phyloP scores from a whole-genome alignment of 2,888 invertebrate species.

The Pachydiplax longipennis region DNA sequence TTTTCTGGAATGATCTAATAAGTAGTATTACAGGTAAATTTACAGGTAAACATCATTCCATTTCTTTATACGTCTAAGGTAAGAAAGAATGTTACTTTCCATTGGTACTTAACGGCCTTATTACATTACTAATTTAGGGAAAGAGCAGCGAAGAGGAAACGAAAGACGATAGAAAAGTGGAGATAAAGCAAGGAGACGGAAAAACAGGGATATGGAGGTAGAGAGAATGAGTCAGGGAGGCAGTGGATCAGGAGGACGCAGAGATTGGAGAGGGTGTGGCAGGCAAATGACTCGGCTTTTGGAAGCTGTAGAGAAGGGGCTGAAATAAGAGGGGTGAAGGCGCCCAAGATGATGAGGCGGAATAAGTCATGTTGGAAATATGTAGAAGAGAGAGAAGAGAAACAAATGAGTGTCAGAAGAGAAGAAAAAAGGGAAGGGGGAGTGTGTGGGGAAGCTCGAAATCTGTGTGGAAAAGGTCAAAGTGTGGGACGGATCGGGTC shows the following conservation, averaged over 20 bases:
- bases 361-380: conserved; percentile 23
- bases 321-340: not conserved
- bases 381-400: not conserved
- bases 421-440: not conserved
- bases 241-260: not conserved
- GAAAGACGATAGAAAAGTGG: too few relatives aligned
- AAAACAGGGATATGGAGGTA: not conserved
- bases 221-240: not conserved
- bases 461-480: not conserved
- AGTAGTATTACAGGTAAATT: too few relatives aligned
- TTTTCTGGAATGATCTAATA: too few relatives aligned
- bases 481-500: conserved; percentile 33
- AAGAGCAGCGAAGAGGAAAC: too few relatives aligned
- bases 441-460: not conserved
- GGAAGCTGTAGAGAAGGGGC: not conserved
- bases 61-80: too few relatives aligned
- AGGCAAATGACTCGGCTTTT: not conserved
- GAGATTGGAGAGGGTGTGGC: not conserved
- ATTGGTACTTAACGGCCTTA: too few relatives aligned
- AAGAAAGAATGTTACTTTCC: too few relatives aligned
- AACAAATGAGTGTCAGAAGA: conserved; percentile 4
- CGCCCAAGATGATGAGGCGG: conserved; percentile 18
- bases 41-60: too few relatives aligned
- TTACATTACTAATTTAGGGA: too few relatives aligned
- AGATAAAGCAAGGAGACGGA: too few relatives aligned